These are phyloP conservation scores for Lepus timidus DNA, from an alignment of 2,113 vertebrate species.

Conservation along the genomic window DNA sequence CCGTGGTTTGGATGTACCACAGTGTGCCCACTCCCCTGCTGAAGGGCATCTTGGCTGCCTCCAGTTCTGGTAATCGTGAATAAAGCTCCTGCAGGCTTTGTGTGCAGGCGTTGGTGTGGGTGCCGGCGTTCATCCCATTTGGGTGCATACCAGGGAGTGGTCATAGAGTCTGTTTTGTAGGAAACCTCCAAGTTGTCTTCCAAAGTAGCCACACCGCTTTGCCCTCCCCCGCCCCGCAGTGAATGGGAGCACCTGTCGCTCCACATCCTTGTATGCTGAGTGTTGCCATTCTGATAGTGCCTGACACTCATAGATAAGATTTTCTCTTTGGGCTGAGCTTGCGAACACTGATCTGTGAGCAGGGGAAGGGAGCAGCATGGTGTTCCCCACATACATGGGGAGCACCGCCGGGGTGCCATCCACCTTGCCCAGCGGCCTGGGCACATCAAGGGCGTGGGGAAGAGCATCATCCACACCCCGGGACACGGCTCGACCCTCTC, in stretches of 20 bases:
- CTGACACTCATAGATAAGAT: too few relatives aligned
- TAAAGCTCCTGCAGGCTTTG: not conserved
- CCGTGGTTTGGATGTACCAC: not conserved
- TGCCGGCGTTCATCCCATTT: not conserved
- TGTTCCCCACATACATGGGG: too few relatives aligned
- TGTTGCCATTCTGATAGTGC: not conserved
- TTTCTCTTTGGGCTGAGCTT: too few relatives aligned
- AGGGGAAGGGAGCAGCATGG: too few relatives aligned
- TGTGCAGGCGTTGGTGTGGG: not conserved
- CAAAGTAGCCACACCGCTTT: too few relatives aligned
- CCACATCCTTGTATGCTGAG: not conserved
- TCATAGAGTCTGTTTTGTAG: not conserved
- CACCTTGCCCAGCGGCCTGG: too few relatives aligned
- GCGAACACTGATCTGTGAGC: too few relatives aligned
- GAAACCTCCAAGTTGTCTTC: not conserved
- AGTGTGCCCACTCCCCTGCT: not conserved
- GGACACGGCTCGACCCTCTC: too few relatives aligned
- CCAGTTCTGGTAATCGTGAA: not conserved
- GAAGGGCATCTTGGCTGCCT: not conserved
- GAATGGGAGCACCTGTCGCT: not conserved
- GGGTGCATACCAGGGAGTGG: not conserved
- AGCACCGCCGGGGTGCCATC: too few relatives aligned
- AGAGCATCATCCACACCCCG: too few relatives aligned
- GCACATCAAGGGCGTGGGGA: too few relatives aligned
- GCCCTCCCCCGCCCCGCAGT: not conserved